Evolutionary conservation across 2,888 invertebrate species (phyloP), one percentile per base, ranked within the genome.

Genomic region (Apamea crenata): DNA sequence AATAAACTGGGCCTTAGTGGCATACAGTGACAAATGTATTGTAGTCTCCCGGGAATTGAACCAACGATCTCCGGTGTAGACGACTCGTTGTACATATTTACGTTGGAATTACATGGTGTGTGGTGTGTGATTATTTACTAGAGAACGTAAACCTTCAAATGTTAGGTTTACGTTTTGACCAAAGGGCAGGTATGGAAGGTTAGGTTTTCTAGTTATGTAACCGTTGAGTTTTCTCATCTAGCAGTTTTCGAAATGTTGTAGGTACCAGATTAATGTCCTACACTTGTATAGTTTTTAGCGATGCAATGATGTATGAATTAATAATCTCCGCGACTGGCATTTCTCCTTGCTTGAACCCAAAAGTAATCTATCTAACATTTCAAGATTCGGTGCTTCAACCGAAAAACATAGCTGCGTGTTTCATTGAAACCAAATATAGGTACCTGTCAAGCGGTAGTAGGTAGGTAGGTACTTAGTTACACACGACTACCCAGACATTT

Each of bases 1-100:
- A 32, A 21, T 32, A 10, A 63, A 63, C 63, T 21, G 2, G 32
- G 32, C 32, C 32, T 63, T 21, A 56, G 25, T 25, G 59, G 76
- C 44, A 40, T 68, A 81, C 79, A 75, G 72, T 87, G 79, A 77
- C 76, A 81, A 87, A 89, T 87, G 76, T 89, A 80, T 77, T 78
- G 66, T 80, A 56, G 40, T 65, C 77, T 68, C 63, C 44, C n/a
- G 69, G 65, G 81, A 80, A 75, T 84, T 78, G 68, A 67, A 84
- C 65, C 61, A n/a, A 61, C 71, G 72, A 77, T 73, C 68, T 63
- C 66, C 14, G 21, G n/a, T 74, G n/a, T 72, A 44, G 47, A 47
- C 29, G 36, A 53, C 40, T 14, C 71, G 50, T 56, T 59, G 67
- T 77, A 74, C 65, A 76, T 78, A 69, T 67, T 72, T 61, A 61